Conservation (phyloP, 2,113 vertebrate genomes). For the Zeus faber region DNA sequence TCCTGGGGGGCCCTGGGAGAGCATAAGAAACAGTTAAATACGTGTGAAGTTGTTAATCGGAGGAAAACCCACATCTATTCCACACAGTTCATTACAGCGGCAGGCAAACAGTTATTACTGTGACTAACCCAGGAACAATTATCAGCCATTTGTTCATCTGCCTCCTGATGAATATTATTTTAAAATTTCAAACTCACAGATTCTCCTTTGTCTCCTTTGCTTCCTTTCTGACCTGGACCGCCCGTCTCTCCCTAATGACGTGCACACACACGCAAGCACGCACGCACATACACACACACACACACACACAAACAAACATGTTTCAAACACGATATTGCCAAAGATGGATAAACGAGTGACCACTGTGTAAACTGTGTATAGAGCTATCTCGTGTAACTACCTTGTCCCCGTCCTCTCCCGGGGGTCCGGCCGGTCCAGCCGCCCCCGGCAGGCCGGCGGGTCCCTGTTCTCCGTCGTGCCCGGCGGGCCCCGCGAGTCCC, state of each 20-base stretch:
- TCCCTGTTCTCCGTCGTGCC: constrained; percentile 82
- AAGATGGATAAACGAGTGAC: too few species aligned
- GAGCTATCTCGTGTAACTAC: constrained; percentile 55
- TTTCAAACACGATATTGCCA: too few species aligned
- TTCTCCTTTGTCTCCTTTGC: constrained; percentile 90
- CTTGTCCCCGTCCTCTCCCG: constrained; percentile 92
- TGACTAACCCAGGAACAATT: constrained; percentile 22
- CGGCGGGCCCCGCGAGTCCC: constrained; percentile 77
- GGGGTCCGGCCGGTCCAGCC: constrained; percentile 75
- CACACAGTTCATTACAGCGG: constrained; percentile 18
- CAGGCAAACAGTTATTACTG: constrained; percentile 11
- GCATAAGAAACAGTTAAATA: constrained; percentile 12
- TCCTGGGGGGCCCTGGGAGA: constrained; percentile 83
- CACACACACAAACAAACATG: constrained; percentile 7
- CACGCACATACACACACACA: not conserved
- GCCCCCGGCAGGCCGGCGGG: constrained; percentile 78
- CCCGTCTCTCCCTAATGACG: constrained; percentile 83
- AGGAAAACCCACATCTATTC: constrained; percentile 4
- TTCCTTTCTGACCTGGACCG: constrained; percentile 85
- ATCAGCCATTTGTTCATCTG: constrained; percentile 8
- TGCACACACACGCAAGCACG: constrained; percentile 15
- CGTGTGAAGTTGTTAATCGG: not conserved
- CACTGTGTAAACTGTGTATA: too few species aligned
- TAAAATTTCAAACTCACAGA: constrained; percentile 68
- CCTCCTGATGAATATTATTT: constrained; percentile 10